Evolutionary conservation across 2,888 invertebrate genomes (phyloP), one percentile per base, ranked within the genome.

Genomic region (Leptinotarsa tumamoca): DNA sequence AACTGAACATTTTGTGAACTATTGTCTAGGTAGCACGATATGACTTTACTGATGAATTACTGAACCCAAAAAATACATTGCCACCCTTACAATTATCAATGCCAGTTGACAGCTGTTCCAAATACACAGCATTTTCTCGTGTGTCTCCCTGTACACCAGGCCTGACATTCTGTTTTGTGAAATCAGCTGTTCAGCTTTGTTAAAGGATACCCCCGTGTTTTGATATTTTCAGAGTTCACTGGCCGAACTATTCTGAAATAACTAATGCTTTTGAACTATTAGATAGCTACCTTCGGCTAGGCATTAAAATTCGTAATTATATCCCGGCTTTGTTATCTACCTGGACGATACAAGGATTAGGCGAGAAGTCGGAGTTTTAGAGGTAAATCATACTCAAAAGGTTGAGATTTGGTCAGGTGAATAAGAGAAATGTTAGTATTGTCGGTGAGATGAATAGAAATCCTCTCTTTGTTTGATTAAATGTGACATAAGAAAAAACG

Each of bases 121-220:
- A 61, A 61, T 14, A 61, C 61, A 61, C 4, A 13, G 27, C 5
- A 15, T 13, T 23, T 61, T 15, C 15, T 13, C 43, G 27, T 33
- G 17, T 43, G n/a, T 33, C n/a, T 17, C 63, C 63, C 63, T 63
- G 33, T 63, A 63, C 4, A 63, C 10, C 63, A 63, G 43, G 58
- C 63, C 43, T 4, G 63, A 43, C 27, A 33, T 43, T 63, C 27
- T 27, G 33, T 33, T 63, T 63, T n/a, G 43, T 43, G 63, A 63
- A 63, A 63, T 63, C 63, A 63, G 63, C 63, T 63, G 63, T 33
- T 63, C 4, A 15, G 5, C 63, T 33, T 63, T 58, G 58, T 58
- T 58, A 15, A 23, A 58, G 23, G 21, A 23, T 58, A 23, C 58
- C 58, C 58, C 23, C 21, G n/a, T 63, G 43, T 63, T 63, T 63